Percentiles rank a stretch among this genome's conserved stretches.
Evolutionary conservation across 2,888 invertebrate genomes (phyloP).

Genomic region (Spisula subtruncata): DNA sequence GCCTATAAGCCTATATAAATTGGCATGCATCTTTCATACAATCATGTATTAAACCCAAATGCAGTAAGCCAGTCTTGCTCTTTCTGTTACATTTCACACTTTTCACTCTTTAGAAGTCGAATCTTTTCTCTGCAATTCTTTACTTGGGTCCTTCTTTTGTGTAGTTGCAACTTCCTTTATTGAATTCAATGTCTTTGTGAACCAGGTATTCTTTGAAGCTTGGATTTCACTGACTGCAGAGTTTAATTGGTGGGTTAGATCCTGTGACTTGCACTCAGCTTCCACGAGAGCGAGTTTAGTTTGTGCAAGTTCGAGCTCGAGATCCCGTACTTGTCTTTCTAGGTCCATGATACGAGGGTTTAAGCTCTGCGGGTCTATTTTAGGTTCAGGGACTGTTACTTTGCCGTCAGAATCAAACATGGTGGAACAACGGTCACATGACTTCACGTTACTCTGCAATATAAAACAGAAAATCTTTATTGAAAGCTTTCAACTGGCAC

Average conservation of each 20-base stretch:
- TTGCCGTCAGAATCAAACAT: conserved; percentile 83
- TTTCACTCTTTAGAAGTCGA: conserved; percentile 64
- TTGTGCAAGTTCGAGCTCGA: conserved; percentile 98
- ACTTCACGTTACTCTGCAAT: conserved; percentile 76
- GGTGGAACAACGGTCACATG: conserved; percentile 84
- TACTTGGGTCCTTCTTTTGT: conserved; percentile 76
- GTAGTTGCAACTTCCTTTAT: conserved; percentile 88
- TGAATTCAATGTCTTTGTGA: conserved; percentile 95
- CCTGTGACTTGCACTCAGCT: conserved; percentile 98
- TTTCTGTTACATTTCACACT: not conserved
- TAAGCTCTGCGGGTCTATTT: conserved; percentile 77
- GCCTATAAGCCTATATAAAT: not conserved
- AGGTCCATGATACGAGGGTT: conserved; percentile 81
- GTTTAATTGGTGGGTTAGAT: conserved; percentile 95
- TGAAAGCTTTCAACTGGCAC: not conserved
- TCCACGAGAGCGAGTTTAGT: conserved; percentile 99
- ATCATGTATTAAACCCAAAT: not conserved
- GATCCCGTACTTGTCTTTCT: conserved; percentile 90
- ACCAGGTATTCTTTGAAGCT: conserved; percentile 93
- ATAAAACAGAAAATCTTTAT: not conserved
- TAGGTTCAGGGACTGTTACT: conserved; percentile 78
- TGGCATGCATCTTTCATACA: not conserved
- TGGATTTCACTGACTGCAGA: conserved; percentile 94
- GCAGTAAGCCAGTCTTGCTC: not conserved
- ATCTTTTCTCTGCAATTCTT: conserved; percentile 66